Evolutionary conservation across 2,797 vertebrate species (phyloP), one percentile per base, ranked within the genome.

Genomic region (Gymnopithys bicolor): DNA sequence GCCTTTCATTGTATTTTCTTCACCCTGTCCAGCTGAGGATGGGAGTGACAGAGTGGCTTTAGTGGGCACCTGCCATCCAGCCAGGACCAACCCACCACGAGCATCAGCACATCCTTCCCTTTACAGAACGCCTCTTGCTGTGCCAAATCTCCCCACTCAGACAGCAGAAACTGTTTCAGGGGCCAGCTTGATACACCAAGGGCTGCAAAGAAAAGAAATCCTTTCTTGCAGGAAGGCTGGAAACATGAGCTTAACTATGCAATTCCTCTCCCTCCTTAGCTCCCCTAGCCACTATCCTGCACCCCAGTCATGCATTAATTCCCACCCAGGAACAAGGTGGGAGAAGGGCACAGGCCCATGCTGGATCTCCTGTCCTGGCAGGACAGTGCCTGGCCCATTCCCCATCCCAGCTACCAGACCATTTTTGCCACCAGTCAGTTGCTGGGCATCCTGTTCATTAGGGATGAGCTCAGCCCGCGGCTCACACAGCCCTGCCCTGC

Each of bases 381-480:
- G 58, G 48, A 32, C 0, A 0, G 32, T 53, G 46, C 41, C 83
- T 76, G 78, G 35, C 45, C 68, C 60, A 18, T 10, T 11, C 23
- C 45, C 48, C 39, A 19, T n/a, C 41, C 28, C 78, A 73, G 32
- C 27, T 27, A 59, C 32, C 43, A 46, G 64, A 8, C 11, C 52
- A 14, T 28, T 52, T 79, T 49, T 64, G 23, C 27, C 69, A 71
- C 35, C 53, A 32, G 43, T 22, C 51, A 27, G 6, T 56, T 21
- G 41, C 83, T 37, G 85, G 83, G 32, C 66, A 27, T 81, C 41
- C 77, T 1, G 0, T 33, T 70, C 56, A 48, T 84, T 55, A 84
- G 23, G 58, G 35, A 48, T 0, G 0, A 37, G 27, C 23, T 28
- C 52, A 66, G 63, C 49, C 1, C 2, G 2, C 10, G 0, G 89